Percentiles rank a stretch among this genome's conserved stretches.
phyloP scores from a whole-genome alignment of 2,113 vertebrate genomes.

The Rhea americana region DNA sequence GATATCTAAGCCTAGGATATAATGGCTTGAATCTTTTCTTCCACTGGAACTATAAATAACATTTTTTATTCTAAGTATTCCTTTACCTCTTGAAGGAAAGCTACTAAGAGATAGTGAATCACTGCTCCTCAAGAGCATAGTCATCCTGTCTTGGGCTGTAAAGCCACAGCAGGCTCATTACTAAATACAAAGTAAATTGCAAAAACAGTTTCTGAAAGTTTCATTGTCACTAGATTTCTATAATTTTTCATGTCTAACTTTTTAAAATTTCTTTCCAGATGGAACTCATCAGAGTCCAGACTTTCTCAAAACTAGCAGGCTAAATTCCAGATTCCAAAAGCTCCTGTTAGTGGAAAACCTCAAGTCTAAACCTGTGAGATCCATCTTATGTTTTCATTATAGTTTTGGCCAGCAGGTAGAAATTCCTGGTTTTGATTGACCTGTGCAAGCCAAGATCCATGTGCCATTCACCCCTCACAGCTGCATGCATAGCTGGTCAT shows the following conservation, averaged over 20 bases:
- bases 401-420: not conserved
- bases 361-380: not conserved
- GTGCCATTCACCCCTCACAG: not conserved
- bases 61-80: not conserved
- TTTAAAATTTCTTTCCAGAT: not conserved
- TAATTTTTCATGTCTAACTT: not conserved
- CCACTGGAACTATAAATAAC: not conserved
- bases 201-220: not conserved
- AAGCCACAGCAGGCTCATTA: not conserved
- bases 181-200: not conserved
- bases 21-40: not conserved
- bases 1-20: not conserved
- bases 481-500: not conserved
- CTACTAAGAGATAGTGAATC: not conserved
- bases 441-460: not conserved
- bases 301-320: not conserved
- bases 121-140: not conserved
- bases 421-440: not conserved
- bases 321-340: not conserved
- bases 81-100: not conserved
- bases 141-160: not conserved
- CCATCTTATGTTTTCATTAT: not conserved
- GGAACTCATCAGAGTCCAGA: too few species aligned
- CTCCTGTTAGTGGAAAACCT: not conserved
- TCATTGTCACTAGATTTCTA: not conserved